Conservation (phyloP, 2,113 vertebrate species). For the Chaenocephalus aceratus region DNA sequence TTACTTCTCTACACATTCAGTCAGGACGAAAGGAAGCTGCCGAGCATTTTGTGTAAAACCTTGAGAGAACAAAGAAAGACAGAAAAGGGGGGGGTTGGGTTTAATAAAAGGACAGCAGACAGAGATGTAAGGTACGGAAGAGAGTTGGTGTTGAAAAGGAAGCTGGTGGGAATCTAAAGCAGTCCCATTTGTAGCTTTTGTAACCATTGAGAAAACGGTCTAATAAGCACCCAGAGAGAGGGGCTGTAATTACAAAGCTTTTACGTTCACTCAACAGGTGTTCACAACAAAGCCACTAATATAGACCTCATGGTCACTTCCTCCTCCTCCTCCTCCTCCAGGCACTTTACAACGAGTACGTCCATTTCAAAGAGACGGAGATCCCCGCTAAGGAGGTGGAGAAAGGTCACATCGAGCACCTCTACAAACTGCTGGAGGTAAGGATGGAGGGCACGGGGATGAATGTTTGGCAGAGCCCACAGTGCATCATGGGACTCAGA, state of each 20-base stretch:
- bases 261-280: conserved; percentile 8
- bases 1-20: not conserved
- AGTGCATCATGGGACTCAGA: conserved; percentile 55
- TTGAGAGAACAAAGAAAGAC: conserved; percentile 1
- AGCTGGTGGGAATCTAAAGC: not conserved
- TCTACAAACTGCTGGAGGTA: conserved; percentile 97
- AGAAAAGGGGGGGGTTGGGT: not conserved
- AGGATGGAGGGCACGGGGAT: conserved; percentile 50
- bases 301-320: not conserved
- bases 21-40: not conserved
- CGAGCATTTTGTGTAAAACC: conserved; percentile 4
- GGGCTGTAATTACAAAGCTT: conserved; percentile 15
- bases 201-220: not conserved
- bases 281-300: conserved; percentile 15
- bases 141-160: no score
- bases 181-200: not conserved
- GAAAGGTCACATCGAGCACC: conserved; percentile 90
- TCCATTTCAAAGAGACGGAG: conserved; percentile 99
- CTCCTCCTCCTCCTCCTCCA: conserved; percentile 54
- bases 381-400: conserved; percentile 92
- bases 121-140: not conserved
- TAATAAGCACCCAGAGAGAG: not conserved
- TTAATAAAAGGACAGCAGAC: conserved; percentile 12
- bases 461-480: not conserved
- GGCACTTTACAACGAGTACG: conserved; percentile 99